Percentiles rank a stretch among this genome's conserved stretches.
phyloP scores from a whole-genome alignment of 2,888 invertebrate species.

The Opisthograptis luteolata region DNA sequence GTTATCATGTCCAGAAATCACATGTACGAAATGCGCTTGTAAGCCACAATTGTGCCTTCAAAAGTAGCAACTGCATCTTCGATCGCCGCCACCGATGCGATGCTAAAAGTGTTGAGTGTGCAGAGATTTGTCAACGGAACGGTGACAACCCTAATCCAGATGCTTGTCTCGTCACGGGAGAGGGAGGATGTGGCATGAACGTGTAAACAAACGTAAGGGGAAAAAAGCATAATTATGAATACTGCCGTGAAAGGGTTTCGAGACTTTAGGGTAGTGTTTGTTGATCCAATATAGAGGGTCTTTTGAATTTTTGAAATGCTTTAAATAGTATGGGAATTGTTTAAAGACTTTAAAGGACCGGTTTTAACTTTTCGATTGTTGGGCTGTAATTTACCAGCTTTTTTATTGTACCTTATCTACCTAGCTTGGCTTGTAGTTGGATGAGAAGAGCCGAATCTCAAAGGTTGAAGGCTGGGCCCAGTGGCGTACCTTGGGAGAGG shows the following conservation, averaged over 20 bases:
- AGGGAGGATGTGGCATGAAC: conserved; percentile 66
- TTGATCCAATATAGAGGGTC: conserved; percentile 38
- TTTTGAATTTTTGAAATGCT: conserved; percentile 35
- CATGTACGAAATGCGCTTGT: background rate
- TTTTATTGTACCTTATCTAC: too few species aligned
- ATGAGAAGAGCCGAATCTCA: too few species aligned
- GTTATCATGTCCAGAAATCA: too few species aligned
- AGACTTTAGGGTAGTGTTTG: conserved; percentile 41
- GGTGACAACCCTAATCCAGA: conserved; percentile 48
- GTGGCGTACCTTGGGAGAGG: too few species aligned
- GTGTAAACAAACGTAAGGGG: conserved; percentile 61
- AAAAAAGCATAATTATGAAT: conserved; percentile 53
- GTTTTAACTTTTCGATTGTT: background rate
- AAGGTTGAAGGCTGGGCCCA: too few species aligned
- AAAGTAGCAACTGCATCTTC: too few species aligned
- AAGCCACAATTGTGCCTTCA: too few species aligned
- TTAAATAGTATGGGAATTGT: conserved; percentile 6
- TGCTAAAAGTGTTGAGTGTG: conserved; percentile 11
- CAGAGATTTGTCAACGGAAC: conserved; percentile 1
- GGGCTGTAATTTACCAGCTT: too few species aligned
- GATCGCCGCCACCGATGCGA: too few species aligned
- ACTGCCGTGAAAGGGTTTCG: conserved; percentile 41
- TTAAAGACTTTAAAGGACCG: too few species aligned
- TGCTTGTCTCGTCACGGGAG: conserved; percentile 56
- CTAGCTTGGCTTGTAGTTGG: too few species aligned